Evolutionary conservation across 2,888 invertebrate genomes (phyloP).

Genomic region (Nematopogon swammerdamellus): DNA sequence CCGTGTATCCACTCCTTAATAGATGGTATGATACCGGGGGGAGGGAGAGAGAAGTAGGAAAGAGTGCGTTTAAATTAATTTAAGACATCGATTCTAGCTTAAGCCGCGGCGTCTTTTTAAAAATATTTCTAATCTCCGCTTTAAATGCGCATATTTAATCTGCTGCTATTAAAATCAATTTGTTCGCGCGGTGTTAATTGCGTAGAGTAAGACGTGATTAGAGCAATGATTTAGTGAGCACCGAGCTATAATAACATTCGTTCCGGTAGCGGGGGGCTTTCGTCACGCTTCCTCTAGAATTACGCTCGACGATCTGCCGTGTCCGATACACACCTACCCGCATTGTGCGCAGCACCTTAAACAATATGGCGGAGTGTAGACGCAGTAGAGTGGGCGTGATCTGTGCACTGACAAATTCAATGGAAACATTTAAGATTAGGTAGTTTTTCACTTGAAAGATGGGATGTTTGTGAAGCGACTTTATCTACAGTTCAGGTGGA

Average conservation of each 20-base stretch:
- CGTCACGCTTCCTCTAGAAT: neutral
- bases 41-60: neutral
- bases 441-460: no score
- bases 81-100: conserved; percentile 21
- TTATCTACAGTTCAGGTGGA: no score
- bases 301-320: neutral
- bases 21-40: no score
- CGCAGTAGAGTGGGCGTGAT: no score
- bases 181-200: conserved; percentile 24
- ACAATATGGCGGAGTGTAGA: no score
- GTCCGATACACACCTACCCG: neutral
- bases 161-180: conserved; percentile 26
- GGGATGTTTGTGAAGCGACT: no score
- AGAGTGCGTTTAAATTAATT: conserved; percentile 28
- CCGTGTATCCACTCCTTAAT: no score
- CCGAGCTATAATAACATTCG: neutral
- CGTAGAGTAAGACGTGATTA: conserved; percentile 11
- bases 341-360: neutral
- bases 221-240: neutral
- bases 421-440: no score
- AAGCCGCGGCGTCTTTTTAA: conserved; percentile 14
- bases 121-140: conserved; percentile 18
- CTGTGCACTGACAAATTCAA: no score
- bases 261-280: neutral
- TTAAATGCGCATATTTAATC: conserved; percentile 31